These are phyloP conservation scores for Clistopyga incitator DNA, from an alignment of 2,888 invertebrate species.

Conservation along the genomic window DNA sequence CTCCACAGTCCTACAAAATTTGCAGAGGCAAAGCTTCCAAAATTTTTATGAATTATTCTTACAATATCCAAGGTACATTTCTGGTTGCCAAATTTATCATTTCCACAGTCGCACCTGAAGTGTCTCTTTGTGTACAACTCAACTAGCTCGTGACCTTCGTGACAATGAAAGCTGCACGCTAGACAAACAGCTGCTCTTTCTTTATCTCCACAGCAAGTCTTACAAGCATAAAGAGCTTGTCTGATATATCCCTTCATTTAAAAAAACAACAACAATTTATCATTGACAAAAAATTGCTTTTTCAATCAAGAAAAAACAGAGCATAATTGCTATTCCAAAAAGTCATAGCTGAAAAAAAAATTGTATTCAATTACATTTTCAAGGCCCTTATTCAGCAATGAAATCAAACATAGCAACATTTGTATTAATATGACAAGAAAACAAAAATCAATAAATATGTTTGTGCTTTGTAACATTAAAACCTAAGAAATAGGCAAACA, in stretches of 20 bases:
- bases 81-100: slow-evolving; percentile 89
- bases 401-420: too few species aligned
- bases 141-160: slow-evolving; percentile 97
- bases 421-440: too few species aligned
- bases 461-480: too few species aligned
- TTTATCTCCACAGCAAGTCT: slow-evolving; percentile 91
- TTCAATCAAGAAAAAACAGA: neutral
- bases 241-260: slow-evolving; percentile 93
- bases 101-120: slow-evolving; percentile 98
- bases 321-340: neutral
- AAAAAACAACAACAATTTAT: neutral
- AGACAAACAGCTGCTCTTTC: slow-evolving; percentile 94
- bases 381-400: too few species aligned
- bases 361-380: too few species aligned
- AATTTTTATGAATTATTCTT: slow-evolving; percentile 74
- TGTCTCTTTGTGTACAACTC: slow-evolving; percentile 98
- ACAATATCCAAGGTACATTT: slow-evolving; percentile 89
- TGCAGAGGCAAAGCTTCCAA: neutral
- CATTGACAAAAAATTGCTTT: neutral
- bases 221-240: slow-evolving; percentile 97
- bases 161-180: slow-evolving; percentile 97
- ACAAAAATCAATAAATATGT: too few species aligned
- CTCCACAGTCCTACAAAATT: neutral
- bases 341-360: neutral
- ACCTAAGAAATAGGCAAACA: too few species aligned